A percentile compares a stretch with the other conserved stretches of the same genome.
Conservation (phyloP, 2,797 vertebrate species). For the Falco peregrinus region DNA sequence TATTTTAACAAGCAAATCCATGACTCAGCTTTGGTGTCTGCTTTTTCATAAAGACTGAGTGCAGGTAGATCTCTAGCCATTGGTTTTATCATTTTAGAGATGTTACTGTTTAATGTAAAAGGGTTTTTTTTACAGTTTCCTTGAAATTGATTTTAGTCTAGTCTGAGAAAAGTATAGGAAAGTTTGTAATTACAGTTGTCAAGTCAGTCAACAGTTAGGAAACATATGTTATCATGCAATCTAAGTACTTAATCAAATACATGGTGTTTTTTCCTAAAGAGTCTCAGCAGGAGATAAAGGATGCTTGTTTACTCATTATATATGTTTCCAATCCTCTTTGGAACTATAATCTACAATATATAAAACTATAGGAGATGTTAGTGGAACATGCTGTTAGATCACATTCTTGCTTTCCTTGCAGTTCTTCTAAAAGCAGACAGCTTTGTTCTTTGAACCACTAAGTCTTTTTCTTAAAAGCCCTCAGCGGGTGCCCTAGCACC, state of each 20-base stretch:
- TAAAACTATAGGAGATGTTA: not conserved
- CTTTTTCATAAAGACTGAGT: not conserved
- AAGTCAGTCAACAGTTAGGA: not conserved
- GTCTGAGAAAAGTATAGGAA: not conserved
- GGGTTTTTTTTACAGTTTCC: not conserved
- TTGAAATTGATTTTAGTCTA: not conserved
- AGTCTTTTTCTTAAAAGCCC: not conserved
- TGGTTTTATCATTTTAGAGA: not conserved
- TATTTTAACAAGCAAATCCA: not conserved
- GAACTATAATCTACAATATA: not conserved
- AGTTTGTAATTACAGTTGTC: not conserved
- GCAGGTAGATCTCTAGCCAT: not conserved
- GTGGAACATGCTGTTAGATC: not conserved
- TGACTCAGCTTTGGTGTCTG: not conserved
- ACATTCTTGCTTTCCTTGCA: not conserved
- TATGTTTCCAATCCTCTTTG: not conserved
- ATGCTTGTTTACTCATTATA: not conserved
- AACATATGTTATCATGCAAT: not conserved
- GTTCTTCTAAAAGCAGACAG: not conserved
- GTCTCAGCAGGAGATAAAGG: not conserved
- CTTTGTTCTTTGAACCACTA: not conserved
- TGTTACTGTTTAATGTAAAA: not conserved
- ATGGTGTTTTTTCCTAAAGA: not conserved
- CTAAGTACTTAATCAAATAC: not conserved
- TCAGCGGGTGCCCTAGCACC: not conserved